Base-by-base conservation (phyloP, 2,888 invertebrate species). In the Athripsodes cinereus region DNA sequence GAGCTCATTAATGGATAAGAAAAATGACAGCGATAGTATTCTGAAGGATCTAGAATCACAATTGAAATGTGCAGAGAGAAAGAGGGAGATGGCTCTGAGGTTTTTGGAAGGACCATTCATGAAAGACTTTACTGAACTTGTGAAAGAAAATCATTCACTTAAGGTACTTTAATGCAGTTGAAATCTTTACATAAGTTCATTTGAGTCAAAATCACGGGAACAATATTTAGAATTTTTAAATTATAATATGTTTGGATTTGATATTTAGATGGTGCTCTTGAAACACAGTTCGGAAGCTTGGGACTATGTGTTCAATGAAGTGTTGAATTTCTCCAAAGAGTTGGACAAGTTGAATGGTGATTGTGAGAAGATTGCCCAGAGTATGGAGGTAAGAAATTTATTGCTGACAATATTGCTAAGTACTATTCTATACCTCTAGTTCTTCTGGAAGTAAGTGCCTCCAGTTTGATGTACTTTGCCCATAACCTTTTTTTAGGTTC, bases 61-160 rank as follows among this genome's bases (percentile, higher is more conserved):
- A 13, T 16, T 40, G 40, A 40, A 40, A 13, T n/a, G 13, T 3
- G 40, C 16, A 2, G 40, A 40, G 40, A n/a, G 40, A 13, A 40
- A 40, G n/a, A 40, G 13, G 40, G 40, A 40, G 16, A 16, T 16
- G 8, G 13, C 40, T 3, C 13, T 40, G 13, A 40, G 40, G 40
- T 40, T 40, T 40, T 40, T 40, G 40, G 40, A 40, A 13, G 40
- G 40, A 16, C 40, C 40, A 2, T 40, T 40, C 40, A n/a, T 40
- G n/a, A 40, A 40, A 40, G 40, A 40, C 13, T 40, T 40, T 13
- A 40, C 40, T 2, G 16, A 13, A 40, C 40, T 40, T 13, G 40
- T 40, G 8, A 40, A 40, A n/a, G 40, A 40, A 40, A 40, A 40
- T 40, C 40, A 40, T 40, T 40, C 40, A 40, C 40, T 40, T 40